A percentile compares a stretch with the other conserved stretches of the same genome.
Evolutionary conservation across 2,113 vertebrate genomes (phyloP).

Genomic region (Empidonax traillii): DNA sequence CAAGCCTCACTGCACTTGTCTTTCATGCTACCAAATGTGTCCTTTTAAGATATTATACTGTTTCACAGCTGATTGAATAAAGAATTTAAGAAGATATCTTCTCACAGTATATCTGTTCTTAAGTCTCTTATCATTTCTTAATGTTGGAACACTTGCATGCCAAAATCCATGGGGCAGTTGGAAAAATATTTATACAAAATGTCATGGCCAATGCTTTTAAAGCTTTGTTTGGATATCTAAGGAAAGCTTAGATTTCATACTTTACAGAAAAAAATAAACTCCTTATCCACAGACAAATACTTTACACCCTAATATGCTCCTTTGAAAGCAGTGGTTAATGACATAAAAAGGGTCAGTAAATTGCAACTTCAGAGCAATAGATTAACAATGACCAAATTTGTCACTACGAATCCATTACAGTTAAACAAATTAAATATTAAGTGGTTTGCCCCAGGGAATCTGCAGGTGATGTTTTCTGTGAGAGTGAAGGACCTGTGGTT

Average conservation of each 20-base stretch:
- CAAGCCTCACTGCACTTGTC: slow-evolving; percentile 71
- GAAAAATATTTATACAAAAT: slow-evolving; percentile 53
- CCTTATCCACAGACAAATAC: neutral
- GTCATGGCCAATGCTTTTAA: slow-evolving; percentile 25
- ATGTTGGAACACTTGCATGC: slow-evolving; percentile 31
- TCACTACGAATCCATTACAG: neutral
- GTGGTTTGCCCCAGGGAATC: neutral
- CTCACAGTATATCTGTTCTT: slow-evolving; percentile 58
- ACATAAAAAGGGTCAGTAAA: neutral
- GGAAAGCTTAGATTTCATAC: slow-evolving; percentile 38
- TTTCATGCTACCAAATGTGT: slow-evolving; percentile 73
- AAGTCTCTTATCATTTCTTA: slow-evolving; percentile 69
- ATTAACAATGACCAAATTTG: neutral
- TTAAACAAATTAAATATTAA: neutral
- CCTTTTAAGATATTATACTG: slow-evolving; percentile 75
- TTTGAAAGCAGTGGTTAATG: neutral
- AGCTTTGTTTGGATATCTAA: slow-evolving; percentile 56
- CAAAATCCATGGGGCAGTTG: slow-evolving; percentile 34
- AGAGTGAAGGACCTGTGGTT: neutral
- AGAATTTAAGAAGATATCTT: slow-evolving; percentile 72
- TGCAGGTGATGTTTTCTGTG: neutral
- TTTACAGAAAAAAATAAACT: neutral
- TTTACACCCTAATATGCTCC: neutral
- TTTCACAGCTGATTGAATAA: slow-evolving; percentile 75
- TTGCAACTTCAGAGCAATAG: neutral